phyloP scores from a whole-genome alignment of 2,888 invertebrate genomes.

The Drosophila subsilvestris region DNA sequence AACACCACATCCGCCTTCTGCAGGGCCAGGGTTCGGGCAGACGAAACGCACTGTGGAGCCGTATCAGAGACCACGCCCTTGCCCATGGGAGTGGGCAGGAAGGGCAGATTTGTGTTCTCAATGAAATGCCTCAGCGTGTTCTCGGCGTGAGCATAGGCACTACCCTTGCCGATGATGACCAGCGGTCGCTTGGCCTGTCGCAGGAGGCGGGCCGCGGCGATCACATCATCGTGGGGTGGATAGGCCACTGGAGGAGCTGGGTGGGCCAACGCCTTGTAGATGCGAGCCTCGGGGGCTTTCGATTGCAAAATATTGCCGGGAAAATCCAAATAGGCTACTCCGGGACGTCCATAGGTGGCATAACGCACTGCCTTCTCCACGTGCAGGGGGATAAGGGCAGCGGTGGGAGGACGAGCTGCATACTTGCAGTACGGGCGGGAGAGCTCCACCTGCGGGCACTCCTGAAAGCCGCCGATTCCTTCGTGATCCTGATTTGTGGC shows the following conservation, averaged over 20 bases:
- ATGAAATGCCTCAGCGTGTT: conserved; percentile 89
- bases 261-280: conserved; percentile 82
- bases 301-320: conserved; percentile 92
- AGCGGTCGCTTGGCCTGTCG: conserved; percentile 91
- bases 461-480: conserved; percentile 98
- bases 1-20: conserved; percentile 95
- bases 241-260: conserved; percentile 87
- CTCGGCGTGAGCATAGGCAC: conserved; percentile 93
- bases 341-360: conserved; percentile 94
- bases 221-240: conserved; percentile 89
- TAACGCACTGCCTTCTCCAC: conserved; percentile 96
- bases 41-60: conserved; percentile 90
- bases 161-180: conserved; percentile 95
- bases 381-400: conserved; percentile 92
- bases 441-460: conserved; percentile 94
- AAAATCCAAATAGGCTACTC: conserved; percentile 95
- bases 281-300: conserved; percentile 73
- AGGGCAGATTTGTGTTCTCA: conserved; percentile 90
- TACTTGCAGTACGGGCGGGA: conserved; percentile 96
- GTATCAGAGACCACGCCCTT: conserved; percentile 91
- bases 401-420: conserved; percentile 93
- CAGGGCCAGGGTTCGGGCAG: conserved; percentile 94
- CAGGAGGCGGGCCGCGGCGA: conserved; percentile 89
- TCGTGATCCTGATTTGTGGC: conserved; percentile 96
- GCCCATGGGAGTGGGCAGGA: conserved; percentile 98